Conservation (phyloP, 2,888 invertebrate genomes). For the Caenorhabditis afra region DNA sequence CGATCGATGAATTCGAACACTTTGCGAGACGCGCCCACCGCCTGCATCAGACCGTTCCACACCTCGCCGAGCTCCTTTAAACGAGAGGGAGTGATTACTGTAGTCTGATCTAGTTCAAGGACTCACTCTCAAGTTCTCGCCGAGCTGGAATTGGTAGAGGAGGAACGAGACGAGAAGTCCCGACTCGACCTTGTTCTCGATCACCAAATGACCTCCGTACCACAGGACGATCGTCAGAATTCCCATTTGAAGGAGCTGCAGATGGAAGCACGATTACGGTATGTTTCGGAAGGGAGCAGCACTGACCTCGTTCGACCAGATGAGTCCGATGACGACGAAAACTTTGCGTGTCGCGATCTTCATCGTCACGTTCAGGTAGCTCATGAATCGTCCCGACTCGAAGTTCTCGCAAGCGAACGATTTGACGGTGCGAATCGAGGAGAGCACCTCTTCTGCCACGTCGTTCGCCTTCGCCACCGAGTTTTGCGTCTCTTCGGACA, state of each 20-base stretch:
- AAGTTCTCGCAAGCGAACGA: slow-evolving; percentile 82
- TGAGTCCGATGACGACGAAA: slow-evolving; percentile 81
- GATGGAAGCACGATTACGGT: background rate
- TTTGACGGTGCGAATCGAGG: slow-evolving; percentile 82
- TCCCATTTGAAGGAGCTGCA: slow-evolving; percentile 79
- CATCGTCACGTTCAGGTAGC: slow-evolving; percentile 74
- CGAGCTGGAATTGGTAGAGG: slow-evolving; percentile 82
- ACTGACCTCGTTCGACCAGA: slow-evolving; percentile 80
- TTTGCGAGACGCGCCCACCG: slow-evolving; percentile 82
- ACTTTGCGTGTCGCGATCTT: slow-evolving; percentile 79
- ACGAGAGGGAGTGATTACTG: background rate
- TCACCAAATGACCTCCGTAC: slow-evolving; percentile 82
- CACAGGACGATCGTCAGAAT: slow-evolving; percentile 81
- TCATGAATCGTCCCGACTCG: slow-evolving; percentile 79
- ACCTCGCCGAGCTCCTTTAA: slow-evolving; percentile 81
- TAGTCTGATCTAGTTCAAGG: background rate
- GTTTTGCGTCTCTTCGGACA: slow-evolving; percentile 81
- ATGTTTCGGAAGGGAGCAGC: background rate
- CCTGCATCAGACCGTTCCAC: slow-evolving; percentile 82
- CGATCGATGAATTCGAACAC: slow-evolving; percentile 82
- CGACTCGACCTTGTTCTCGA: slow-evolving; percentile 78
- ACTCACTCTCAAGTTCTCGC: slow-evolving; percentile 81
- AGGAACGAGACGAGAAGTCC: slow-evolving; percentile 82
- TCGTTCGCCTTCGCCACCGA: slow-evolving; percentile 82
- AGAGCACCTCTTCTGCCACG: slow-evolving; percentile 82